phyloP scores from a whole-genome alignment of 2,113 vertebrate genomes.

The Noctilio leporinus region DNA sequence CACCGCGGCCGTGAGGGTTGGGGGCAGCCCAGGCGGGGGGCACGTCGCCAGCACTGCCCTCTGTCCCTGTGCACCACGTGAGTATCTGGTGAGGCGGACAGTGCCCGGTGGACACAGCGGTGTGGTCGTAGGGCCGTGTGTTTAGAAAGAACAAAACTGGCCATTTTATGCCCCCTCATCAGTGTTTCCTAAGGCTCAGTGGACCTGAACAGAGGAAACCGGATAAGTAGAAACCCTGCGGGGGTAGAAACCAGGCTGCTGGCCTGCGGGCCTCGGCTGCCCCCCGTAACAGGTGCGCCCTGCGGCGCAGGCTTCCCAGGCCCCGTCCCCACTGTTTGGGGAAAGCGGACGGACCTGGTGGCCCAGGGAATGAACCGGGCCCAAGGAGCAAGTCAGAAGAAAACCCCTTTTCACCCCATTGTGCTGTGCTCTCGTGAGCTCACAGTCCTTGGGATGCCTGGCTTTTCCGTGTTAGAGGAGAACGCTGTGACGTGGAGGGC shows the following conservation, averaged over 20 bases:
- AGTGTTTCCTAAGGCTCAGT: neutral
- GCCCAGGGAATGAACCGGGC: neutral
- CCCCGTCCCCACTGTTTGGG: neutral
- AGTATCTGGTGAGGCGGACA: rapidly evolving
- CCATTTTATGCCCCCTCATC: neutral
- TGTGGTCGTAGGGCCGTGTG: rapidly evolving
- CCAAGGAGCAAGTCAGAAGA: neutral
- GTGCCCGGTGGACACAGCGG: too few relatives aligned
- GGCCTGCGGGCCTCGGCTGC: too few relatives aligned
- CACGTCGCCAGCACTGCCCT: rapidly evolving
- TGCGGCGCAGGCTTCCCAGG: neutral
- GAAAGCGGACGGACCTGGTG: neutral
- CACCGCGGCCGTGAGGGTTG: rapidly evolving
- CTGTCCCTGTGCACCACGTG: too few relatives aligned
- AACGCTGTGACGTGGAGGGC: neutral
- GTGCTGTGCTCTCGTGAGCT: neutral
- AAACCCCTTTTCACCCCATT: neutral
- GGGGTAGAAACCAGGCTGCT: too few relatives aligned
- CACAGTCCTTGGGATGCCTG: neutral
- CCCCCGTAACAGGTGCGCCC: too few relatives aligned
- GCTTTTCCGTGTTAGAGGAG: neutral
- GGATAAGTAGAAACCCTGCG: too few relatives aligned
- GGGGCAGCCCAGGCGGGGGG: rapidly evolving
- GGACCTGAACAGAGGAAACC: neutral
- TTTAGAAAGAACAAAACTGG: neutral